phyloP scores from a whole-genome alignment of 2,888 invertebrate species.

The Tipula lateralis region DNA sequence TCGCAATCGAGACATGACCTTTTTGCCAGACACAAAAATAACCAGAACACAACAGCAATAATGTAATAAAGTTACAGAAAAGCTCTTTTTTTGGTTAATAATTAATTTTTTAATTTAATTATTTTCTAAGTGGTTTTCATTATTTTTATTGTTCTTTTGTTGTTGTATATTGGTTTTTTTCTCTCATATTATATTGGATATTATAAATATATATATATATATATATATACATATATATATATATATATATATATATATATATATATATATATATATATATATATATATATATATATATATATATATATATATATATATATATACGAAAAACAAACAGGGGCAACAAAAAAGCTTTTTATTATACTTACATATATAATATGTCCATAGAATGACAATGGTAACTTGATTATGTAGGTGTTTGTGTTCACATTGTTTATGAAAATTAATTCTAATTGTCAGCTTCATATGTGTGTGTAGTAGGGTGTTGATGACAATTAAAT shows the following conservation, averaged over 20 bases:
- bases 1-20: not conserved
- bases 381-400: not conserved
- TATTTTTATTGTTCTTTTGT: not conserved
- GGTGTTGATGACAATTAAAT: not conserved
- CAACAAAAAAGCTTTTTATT: not conserved
- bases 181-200: not conserved
- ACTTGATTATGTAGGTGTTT: not conserved
- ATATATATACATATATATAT: too few species aligned
- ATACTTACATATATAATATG: not conserved
- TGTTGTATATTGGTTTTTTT: not conserved
- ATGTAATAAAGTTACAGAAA: not conserved
- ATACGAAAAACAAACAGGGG: not conserved
- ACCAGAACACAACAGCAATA: not conserved
- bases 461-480: not conserved
- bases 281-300: too few species aligned
- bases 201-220: too few species aligned
- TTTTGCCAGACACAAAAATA: not conserved
- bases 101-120: not conserved
- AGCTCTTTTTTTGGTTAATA: not conserved
- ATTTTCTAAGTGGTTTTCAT: slow-evolving; percentile 11
- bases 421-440: not conserved
- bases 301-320: not conserved
- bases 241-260: too few species aligned
- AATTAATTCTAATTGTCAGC: not conserved
- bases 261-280: too few species aligned